phyloP scores from a whole-genome alignment of 2,888 invertebrate species.

The Flabesymbios commensalis region DNA sequence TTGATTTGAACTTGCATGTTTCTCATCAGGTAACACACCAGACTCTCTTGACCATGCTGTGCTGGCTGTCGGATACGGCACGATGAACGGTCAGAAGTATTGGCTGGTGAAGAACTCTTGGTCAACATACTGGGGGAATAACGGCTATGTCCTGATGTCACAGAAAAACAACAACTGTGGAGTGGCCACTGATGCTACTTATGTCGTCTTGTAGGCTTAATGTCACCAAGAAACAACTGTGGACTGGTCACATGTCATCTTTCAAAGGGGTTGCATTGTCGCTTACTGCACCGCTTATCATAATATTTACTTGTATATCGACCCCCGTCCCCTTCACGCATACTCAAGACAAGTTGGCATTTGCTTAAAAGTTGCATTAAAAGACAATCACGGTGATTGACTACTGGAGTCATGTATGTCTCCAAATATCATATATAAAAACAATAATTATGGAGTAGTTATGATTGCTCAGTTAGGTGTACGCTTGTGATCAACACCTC shows the following conservation, averaged over 20 bases:
- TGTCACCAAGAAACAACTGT: no score
- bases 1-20: no score
- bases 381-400: no score
- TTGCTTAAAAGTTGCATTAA: no score
- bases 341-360: no score
- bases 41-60: conserved; percentile 90
- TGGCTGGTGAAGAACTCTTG: conserved; percentile 96
- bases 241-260: not conserved
- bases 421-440: no score
- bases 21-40: conserved; percentile 71
- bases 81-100: conserved; percentile 79
- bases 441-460: no score
- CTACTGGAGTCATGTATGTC: no score
- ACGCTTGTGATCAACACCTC: no score
- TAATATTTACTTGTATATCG: not conserved
- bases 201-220: conserved; percentile 25
- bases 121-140: conserved; percentile 97
- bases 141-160: conserved; percentile 91
- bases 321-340: no score
- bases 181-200: conserved; percentile 78
- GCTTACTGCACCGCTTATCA: not conserved
- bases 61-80: conserved; percentile 88
- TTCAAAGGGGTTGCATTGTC: not conserved
- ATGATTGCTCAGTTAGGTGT: no score
- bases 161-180: conserved; percentile 91